These are phyloP conservation scores for Oreocharis arfaki DNA, from an alignment of 2,113 vertebrate species.

Conservation along the genomic window DNA sequence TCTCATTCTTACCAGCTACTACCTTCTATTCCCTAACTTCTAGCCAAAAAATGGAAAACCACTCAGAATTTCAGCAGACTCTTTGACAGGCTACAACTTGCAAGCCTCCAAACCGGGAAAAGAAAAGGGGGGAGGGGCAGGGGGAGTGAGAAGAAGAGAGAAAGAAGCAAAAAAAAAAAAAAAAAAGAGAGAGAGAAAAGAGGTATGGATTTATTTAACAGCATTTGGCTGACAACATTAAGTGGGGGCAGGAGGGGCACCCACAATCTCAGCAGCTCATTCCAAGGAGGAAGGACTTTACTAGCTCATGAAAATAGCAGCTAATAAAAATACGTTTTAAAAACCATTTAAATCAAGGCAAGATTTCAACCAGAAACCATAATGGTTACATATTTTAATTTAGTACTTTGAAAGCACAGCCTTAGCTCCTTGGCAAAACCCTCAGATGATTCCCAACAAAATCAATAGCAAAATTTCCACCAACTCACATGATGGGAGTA, in stretches of 20 bases:
- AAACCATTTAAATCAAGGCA: background rate
- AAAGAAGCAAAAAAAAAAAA: background rate
- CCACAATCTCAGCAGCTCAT: background rate
- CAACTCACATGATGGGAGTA: rapidly evolving
- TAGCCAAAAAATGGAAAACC: background rate
- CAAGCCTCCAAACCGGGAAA: background rate
- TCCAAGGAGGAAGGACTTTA: background rate
- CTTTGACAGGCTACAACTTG: background rate
- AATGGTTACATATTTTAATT: background rate
- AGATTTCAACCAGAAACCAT: background rate
- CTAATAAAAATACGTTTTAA: background rate
- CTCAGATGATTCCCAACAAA: background rate
- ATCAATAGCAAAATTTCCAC: background rate
- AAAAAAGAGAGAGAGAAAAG: background rate
- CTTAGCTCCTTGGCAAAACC: background rate
- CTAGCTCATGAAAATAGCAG: background rate
- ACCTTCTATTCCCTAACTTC: background rate
- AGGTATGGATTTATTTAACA: background rate
- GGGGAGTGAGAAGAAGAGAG: rapidly evolving
- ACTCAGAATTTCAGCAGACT: background rate
- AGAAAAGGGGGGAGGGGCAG: rapidly evolving
- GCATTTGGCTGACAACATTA: background rate
- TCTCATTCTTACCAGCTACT: background rate
- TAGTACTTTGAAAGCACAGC: background rate
- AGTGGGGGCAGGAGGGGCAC: rapidly evolving